phyloP scores from a whole-genome alignment of 2,113 vertebrate species.

The Semnornis frantzii region DNA sequence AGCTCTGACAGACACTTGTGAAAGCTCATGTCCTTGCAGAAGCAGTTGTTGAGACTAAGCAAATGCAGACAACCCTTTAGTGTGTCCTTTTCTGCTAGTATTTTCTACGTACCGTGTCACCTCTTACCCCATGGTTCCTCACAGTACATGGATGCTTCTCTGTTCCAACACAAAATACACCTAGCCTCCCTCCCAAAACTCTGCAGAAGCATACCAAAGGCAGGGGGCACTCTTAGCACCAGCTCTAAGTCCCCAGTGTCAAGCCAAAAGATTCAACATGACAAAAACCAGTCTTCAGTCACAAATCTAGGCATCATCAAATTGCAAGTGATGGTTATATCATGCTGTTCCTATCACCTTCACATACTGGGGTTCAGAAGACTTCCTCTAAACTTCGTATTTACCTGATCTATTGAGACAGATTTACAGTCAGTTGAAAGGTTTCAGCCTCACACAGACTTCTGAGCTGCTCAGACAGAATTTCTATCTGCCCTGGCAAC shows the following conservation, averaged over 20 bases:
- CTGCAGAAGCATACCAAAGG: neutral
- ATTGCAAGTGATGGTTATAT: neutral
- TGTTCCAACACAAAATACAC: neutral
- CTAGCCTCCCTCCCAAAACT: neutral
- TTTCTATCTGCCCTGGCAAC: neutral
- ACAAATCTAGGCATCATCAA: neutral
- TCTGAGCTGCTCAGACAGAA: neutral
- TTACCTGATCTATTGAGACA: neutral
- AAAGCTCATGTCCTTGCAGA: neutral
- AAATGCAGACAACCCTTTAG: neutral
- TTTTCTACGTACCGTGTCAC: neutral
- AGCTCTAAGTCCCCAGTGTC: neutral
- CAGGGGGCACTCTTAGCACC: neutral
- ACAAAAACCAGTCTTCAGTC: neutral
- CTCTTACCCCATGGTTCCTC: neutral
- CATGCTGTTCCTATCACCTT: neutral
- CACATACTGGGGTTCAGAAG: neutral
- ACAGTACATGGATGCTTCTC: neutral
- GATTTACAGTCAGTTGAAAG: neutral
- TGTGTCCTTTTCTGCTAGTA: neutral
- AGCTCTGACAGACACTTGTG: neutral
- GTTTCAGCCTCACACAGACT: neutral
- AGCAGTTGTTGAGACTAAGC: neutral
- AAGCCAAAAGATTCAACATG: neutral
- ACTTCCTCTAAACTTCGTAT: neutral